Evolutionary conservation across 2,113 vertebrate species (phyloP).

Genomic region (Phaetusa simplex): DNA sequence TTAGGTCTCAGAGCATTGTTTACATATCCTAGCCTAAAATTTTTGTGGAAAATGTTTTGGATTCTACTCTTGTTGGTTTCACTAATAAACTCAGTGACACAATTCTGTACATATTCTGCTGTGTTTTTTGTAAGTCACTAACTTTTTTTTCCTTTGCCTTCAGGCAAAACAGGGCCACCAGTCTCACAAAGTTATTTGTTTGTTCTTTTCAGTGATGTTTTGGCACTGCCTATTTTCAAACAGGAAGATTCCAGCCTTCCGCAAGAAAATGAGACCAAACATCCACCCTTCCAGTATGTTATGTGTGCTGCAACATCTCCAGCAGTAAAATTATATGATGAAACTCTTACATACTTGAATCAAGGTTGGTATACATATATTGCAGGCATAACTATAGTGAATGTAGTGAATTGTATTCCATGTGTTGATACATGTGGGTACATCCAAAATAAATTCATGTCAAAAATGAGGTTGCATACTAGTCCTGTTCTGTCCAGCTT

Average conservation of each 20-base stretch:
- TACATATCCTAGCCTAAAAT: background rate
- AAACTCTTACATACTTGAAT: slow-evolving; percentile 85
- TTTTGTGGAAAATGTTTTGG: background rate
- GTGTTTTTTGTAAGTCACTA: background rate
- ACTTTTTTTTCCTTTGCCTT: background rate
- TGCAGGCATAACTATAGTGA: background rate
- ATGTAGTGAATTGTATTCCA: background rate
- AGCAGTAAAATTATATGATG: slow-evolving; percentile 81
- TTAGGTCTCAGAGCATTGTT: background rate
- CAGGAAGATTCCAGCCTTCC: slow-evolving; percentile 85
- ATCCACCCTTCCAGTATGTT: slow-evolving; percentile 84
- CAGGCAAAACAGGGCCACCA: background rate
- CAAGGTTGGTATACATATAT: slow-evolving; percentile 69
- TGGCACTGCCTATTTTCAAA: slow-evolving; percentile 86
- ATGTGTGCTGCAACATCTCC: slow-evolving; percentile 84
- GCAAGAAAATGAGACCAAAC: slow-evolving; percentile 77
- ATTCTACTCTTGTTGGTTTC: background rate
- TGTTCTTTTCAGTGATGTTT: slow-evolving; percentile 77
- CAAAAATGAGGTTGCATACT: background rate
- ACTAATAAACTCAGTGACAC: background rate
- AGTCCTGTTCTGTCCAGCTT: background rate
- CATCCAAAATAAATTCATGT: background rate
- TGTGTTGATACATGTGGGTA: background rate
- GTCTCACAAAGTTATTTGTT: background rate
- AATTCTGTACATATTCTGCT: background rate